Base-by-base conservation (phyloP, 2,888 invertebrate species). In the Limnephilus auricula region DNA sequence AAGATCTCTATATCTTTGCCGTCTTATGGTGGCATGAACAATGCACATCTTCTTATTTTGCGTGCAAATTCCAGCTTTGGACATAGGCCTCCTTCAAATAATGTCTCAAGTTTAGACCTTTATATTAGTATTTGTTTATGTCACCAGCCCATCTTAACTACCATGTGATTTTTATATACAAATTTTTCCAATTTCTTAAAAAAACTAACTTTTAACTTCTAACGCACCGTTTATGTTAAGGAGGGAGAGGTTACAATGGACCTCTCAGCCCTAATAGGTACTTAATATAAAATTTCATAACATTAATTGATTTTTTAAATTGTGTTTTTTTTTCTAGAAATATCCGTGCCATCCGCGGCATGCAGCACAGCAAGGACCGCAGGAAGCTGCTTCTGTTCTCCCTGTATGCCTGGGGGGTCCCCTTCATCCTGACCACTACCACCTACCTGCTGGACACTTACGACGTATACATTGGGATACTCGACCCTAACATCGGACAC, bases 351-450 rank as follows among this genome's bases (percentile, higher is more conserved):
- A 95, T 96, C 45, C 95, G 96, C 93, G 95, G 95, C 2, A 94
- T 96, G 93, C 94, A 94, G 95, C 93, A 95, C 95, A 93, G 94
- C 95, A 95, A 95, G 1, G 96, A 96, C 92, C 94, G 95, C 65
- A 96, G 96, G 86, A 96, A 96, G 92, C 97, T 98, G 94, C 90
- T 97, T 3, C 95, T 95, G 94, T 98, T 98, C 94, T 97, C 97
- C 0, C 84, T 97, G 2, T 98, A 97, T 94, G 97, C 97, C 1
- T 98, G 98, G 98, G 97, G 97, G 5, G 93, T 97, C 15, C 96
- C 98, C 0, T 94, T 96, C 4, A 78, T 96, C 0, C 94, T 98
- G 79, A 97, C 97, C 0, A 93, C 95, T 15, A 94, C 96, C 12
- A 96, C 96, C 91, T 95, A 96, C 89, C 94, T 96, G 2, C 94